phyloP scores from a whole-genome alignment of 2,888 invertebrate species.

The Acrobasis repandana region DNA sequence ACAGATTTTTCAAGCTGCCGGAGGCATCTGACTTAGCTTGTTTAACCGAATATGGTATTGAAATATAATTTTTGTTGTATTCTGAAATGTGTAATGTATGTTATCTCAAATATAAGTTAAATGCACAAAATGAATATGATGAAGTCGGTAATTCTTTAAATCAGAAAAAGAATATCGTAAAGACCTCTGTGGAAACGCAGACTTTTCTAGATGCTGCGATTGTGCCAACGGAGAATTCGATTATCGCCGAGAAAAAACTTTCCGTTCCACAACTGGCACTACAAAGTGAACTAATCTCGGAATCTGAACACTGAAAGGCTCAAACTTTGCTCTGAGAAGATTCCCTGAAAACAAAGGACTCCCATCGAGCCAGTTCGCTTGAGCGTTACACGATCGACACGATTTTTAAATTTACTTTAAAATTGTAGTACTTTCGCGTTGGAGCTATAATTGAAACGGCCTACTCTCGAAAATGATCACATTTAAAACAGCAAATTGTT shows the following conservation, averaged over 20 bases:
- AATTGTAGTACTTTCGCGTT: too few relatives aligned
- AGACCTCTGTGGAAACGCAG: neutral
- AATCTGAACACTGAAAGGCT: constrained; percentile 59
- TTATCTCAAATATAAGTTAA: too few relatives aligned
- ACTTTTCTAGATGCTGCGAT: constrained; percentile 22
- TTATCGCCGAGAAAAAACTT: constrained; percentile 57
- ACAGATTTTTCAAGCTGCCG: too few relatives aligned
- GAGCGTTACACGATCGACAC: constrained; percentile 42
- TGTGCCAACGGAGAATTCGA: constrained; percentile 45
- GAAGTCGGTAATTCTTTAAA: too few relatives aligned
- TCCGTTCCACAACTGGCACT: constrained; percentile 49
- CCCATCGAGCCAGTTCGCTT: constrained; percentile 39
- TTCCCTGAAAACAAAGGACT: constrained; percentile 50
- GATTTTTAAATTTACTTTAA: constrained; percentile 53
- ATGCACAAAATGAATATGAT: too few relatives aligned
- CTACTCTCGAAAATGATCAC: neutral
- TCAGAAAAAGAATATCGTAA: too few relatives aligned
- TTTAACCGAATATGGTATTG: too few relatives aligned
- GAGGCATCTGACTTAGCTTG: too few relatives aligned
- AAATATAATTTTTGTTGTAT: too few relatives aligned
- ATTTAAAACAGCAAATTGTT: neutral
- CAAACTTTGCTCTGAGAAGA: constrained; percentile 45
- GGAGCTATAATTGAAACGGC: neutral
- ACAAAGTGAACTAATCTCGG: constrained; percentile 64
- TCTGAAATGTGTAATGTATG: too few relatives aligned